A percentile compares a stretch with the other conserved stretches of the same genome.
Evolutionary conservation across 2,113 vertebrate genomes (phyloP).

Genomic region (Perca flavescens): DNA sequence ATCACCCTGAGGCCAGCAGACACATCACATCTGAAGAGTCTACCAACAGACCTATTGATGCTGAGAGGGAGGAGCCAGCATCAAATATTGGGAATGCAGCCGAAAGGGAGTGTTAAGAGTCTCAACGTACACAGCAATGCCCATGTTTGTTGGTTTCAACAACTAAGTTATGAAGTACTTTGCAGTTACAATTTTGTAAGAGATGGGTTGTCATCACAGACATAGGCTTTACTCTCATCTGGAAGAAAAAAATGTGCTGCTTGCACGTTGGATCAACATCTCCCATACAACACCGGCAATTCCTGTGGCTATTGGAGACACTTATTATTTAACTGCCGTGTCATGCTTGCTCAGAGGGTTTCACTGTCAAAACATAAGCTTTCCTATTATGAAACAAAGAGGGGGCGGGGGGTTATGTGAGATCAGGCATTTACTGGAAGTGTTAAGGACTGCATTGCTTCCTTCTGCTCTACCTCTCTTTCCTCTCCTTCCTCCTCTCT

Average conservation of each 20-base stretch:
- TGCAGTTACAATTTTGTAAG: background rate
- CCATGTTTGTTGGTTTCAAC: background rate
- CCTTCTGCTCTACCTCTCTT: background rate
- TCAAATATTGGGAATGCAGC: background rate
- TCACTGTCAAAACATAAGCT: constrained; percentile 15
- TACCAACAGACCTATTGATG: background rate
- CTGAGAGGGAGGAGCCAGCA: background rate
- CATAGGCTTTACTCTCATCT: background rate
- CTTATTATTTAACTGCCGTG: constrained; percentile 1
- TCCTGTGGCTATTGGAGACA: background rate
- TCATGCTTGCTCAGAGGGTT: constrained; percentile 6
- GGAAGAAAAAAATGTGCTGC: background rate
- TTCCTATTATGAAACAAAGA: background rate
- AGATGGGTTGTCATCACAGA: background rate
- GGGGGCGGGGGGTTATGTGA: background rate
- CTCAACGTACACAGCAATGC: background rate
- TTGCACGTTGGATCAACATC: background rate
- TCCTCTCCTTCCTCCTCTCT: constrained; percentile 5
- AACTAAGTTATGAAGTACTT: background rate
- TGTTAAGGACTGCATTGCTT: constrained; percentile 29
- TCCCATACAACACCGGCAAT: background rate
- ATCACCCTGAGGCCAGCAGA: background rate
- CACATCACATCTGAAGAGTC: background rate
- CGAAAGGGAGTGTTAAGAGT: background rate
- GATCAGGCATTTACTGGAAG: constrained; percentile 14